Conservation (phyloP, 1,140 invertebrate species). For the Caenorhabditis brenneri region DNA sequence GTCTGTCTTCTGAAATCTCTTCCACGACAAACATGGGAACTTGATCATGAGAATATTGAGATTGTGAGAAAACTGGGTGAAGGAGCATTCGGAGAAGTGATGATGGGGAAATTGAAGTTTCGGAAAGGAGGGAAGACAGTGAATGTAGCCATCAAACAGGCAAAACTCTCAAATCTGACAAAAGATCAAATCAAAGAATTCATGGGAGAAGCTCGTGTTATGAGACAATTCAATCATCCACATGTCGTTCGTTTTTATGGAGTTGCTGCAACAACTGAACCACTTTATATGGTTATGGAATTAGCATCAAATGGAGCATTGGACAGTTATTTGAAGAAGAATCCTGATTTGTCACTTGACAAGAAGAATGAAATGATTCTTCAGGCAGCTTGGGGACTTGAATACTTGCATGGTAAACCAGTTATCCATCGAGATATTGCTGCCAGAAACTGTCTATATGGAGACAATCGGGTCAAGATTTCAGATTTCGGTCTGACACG, state of each 20-base stretch:
- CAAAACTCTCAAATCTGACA: constrained; percentile 37
- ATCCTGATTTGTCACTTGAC: constrained; percentile 5
- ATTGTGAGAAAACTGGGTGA: constrained; percentile 55
- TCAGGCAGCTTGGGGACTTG: constrained; percentile 43
- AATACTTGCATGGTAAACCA: neutral
- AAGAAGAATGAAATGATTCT: constrained; percentile 59
- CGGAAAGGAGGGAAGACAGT: constrained; percentile 42
- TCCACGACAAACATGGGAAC: constrained; percentile 57
- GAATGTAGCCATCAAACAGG: constrained; percentile 56
- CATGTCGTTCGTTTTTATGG: constrained; percentile 58
- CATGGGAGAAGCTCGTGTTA: constrained; percentile 54
- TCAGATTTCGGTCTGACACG: constrained; percentile 58
- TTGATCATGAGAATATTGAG: constrained; percentile 52
- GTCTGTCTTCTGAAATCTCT: constrained; percentile 35
- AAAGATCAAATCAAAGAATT: constrained; percentile 44
- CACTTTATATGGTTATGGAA: constrained; percentile 51
- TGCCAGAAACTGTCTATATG: constrained; percentile 28
- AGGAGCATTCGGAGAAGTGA: constrained; percentile 59
- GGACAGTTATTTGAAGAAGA: constrained; percentile 55
- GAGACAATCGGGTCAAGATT: constrained; percentile 50
- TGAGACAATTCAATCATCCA: constrained; percentile 54
- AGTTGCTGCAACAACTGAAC: constrained; percentile 53
- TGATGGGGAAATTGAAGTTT: neutral
- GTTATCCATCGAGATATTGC: constrained; percentile 31
- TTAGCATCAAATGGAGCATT: constrained; percentile 32